Evolutionary conservation across 2,797 vertebrate genomes (phyloP).

Genomic region (Halcyon leucocephala): DNA sequence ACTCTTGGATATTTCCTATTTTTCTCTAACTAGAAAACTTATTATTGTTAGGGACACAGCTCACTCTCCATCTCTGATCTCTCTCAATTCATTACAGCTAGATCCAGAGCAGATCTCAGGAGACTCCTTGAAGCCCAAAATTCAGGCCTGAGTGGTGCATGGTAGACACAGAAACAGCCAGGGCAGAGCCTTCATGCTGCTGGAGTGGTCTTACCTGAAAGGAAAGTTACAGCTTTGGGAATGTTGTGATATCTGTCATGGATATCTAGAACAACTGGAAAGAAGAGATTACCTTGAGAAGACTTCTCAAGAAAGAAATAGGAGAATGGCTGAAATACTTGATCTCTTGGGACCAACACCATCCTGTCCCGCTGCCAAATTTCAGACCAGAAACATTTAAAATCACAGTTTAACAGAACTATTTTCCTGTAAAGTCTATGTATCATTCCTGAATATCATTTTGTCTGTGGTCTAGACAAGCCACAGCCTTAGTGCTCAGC

Average conservation of each 20-base stretch:
- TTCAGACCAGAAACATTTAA: neutral
- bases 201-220: neutral
- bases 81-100: neutral
- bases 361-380: neutral
- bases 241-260: neutral
- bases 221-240: neutral
- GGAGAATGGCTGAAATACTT: neutral
- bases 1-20: neutral
- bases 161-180: neutral
- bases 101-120: neutral
- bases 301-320: neutral
- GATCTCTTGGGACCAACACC: neutral
- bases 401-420: neutral
- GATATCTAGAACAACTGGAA: neutral
- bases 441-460: neutral
- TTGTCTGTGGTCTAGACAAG: neutral
- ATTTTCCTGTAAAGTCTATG: neutral
- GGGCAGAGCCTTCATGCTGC: neutral
- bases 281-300: neutral
- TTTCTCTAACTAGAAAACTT: neutral
- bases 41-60: neutral
- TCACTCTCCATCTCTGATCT: neutral
- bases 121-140: neutral
- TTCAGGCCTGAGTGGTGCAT: neutral
- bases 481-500: neutral